Base-by-base conservation (phyloP, 2,113 vertebrate genomes). In the Ammospiza nelsoni region DNA sequence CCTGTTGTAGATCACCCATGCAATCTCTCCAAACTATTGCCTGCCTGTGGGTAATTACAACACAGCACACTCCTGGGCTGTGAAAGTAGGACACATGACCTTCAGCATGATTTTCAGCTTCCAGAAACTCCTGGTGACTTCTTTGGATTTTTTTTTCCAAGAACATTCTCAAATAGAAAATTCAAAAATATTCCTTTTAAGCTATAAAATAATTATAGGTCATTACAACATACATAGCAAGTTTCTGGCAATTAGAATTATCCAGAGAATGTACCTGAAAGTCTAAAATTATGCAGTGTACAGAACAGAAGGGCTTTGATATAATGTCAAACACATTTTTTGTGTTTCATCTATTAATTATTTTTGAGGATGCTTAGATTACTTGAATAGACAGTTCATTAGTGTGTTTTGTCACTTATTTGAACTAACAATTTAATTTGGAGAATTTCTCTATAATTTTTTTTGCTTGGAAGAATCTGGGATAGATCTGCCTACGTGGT, bases 301-400 rank as follows among this genome's bases (percentile, higher is more conserved):
- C 20, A n/a, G 75, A 86, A 92, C 71, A 92, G 91, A 84, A 90
- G 65, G 75, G 8, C 24, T 41, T 71, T 84, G 46, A 41, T 91
- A 54, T 68, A 52, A 67, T 49, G 43, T 92, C 90, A 95, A 85
- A 84, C 41, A 54, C 9, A 9, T n/a, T 86, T 87, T 90, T 84
- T 29, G 33, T 78, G 66, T 96, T 94, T 96, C 52, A 46, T 79
- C 59, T 67, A 44, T 91, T 95, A 86, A 91, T 71, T 86, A 69
- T 52, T 90, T 87, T 69, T 81, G 90, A 91, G 63, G 54, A n/a
- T 76, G 44, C 52, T 84, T 88, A 57, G 39, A 89, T 92, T 95
- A 96, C 94, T 82, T 89, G 66, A 96, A 92, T n/a, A 91, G 88
- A 83, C 58, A 77, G 35, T 78, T 97, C 89, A 90, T 92, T 94